Percentiles rank a stretch among this genome's conserved stretches.
Conservation (phyloP, 2,797 vertebrate genomes). For the Hapalemur alaotrensis region DNA sequence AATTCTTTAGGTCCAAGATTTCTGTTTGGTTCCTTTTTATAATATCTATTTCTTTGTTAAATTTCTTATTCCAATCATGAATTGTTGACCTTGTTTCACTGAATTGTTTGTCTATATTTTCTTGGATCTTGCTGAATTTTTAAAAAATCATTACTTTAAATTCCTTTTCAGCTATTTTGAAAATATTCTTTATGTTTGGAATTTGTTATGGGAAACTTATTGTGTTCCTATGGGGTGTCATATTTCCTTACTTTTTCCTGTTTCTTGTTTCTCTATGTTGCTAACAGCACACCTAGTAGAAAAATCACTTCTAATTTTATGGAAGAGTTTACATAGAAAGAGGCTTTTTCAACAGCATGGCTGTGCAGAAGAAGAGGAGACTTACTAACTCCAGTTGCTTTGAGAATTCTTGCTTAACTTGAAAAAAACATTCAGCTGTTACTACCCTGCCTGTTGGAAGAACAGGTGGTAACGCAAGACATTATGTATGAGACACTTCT, state of each 20-base stretch:
- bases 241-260: not conserved
- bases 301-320: not conserved
- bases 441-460: not conserved
- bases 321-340: not conserved
- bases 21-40: too few relatives aligned
- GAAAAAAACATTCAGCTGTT: not conserved
- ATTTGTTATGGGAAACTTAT: not conserved
- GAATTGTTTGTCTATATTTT: too few relatives aligned
- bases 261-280: not conserved
- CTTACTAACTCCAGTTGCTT: not conserved
- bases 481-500: not conserved
- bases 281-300: not conserved
- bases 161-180: too few relatives aligned
- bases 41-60: too few relatives aligned
- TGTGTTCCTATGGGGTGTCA: not conserved
- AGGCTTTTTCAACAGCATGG: conserved; percentile 42
- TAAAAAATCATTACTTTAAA: not conserved
- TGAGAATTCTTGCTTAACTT: not conserved
- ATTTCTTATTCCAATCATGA: too few relatives aligned
- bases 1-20: too few relatives aligned
- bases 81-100: too few relatives aligned
- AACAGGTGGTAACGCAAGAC: not conserved
- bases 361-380: not conserved
- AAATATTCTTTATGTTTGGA: not conserved
- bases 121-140: not conserved